phyloP scores from a whole-genome alignment of 2,797 vertebrate genomes.

The Poecilia wingei region DNA sequence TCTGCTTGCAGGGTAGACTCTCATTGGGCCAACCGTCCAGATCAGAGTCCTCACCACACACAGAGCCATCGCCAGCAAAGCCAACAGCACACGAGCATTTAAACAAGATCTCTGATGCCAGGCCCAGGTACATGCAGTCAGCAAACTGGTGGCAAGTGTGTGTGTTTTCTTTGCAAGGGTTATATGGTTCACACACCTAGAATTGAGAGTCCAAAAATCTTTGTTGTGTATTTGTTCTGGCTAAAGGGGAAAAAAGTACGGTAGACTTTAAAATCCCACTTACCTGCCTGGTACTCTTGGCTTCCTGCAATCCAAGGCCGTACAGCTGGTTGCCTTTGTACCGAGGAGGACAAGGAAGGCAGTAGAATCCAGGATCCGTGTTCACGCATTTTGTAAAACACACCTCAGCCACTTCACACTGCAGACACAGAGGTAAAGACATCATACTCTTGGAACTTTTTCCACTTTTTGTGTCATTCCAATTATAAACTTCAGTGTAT shows the following conservation, averaged over 20 bases:
- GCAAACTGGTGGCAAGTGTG: constrained; percentile 91
- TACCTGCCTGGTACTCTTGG: constrained; percentile 88
- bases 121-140: constrained; percentile 89
- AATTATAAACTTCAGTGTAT: background rate
- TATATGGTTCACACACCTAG: constrained; percentile 93
- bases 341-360: constrained; percentile 91
- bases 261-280: constrained; percentile 32
- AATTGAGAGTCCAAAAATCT: constrained; percentile 22
- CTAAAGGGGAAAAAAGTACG: background rate
- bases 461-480: background rate
- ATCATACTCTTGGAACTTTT: background rate
- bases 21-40: constrained; percentile 97
- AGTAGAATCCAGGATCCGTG: constrained; percentile 94
- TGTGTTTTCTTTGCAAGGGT: constrained; percentile 93
- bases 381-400: constrained; percentile 92
- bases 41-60: constrained; percentile 95
- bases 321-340: constrained; percentile 92
- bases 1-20: constrained; percentile 87
- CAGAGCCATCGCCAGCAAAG: constrained; percentile 91
- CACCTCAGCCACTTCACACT: constrained; percentile 91
- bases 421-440: constrained; percentile 29
- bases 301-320: constrained; percentile 87
- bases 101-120: constrained; percentile 91
- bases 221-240: background rate
- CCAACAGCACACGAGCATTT: constrained; percentile 91